phyloP scores from a whole-genome alignment of 1,140 invertebrate genomes.

The Caligus rogercresseyi region DNA sequence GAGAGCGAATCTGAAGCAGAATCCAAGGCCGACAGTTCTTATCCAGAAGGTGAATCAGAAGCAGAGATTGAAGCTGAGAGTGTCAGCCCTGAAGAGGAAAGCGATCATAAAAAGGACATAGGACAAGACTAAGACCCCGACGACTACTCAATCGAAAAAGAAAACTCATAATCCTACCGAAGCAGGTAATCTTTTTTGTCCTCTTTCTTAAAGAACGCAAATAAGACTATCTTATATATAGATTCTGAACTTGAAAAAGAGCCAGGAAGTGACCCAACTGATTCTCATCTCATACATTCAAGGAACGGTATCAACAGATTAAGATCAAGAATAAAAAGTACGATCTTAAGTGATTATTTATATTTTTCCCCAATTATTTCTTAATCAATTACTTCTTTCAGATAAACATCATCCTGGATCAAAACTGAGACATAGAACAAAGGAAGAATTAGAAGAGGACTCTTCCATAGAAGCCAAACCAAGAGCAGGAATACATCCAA shows the following conservation, averaged over 20 bases:
- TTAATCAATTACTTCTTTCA: no score
- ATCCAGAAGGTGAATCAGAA: conserved; percentile 3
- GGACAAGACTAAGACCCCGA: conserved; percentile 9
- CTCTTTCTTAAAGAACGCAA: conserved; percentile 21
- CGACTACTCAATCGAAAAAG: conserved; percentile 20
- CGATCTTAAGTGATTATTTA: no score
- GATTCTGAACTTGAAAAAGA: conserved; percentile 22
- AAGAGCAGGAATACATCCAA: no score
- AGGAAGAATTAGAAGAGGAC: no score
- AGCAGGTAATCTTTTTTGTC: conserved; percentile 20
- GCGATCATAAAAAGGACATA: no score
- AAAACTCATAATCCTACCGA: conserved; percentile 26
- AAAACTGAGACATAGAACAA: no score
- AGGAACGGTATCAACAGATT: neutral
- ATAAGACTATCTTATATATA: conserved; percentile 1
- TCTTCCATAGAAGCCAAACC: no score
- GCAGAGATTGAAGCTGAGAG: neutral
- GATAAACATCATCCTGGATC: no score
- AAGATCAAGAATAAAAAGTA: conserved; percentile 21
- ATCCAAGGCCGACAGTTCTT: conserved; percentile 24
- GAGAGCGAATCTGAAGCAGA: conserved; percentile 22
- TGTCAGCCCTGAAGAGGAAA: neutral
- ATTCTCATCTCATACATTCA: neutral
- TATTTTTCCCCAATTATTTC: no score
- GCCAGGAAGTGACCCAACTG: conserved; percentile 28